Evolutionary conservation across 2,113 vertebrate genomes (phyloP).

Genomic region (Pleuronectes platessa): DNA sequence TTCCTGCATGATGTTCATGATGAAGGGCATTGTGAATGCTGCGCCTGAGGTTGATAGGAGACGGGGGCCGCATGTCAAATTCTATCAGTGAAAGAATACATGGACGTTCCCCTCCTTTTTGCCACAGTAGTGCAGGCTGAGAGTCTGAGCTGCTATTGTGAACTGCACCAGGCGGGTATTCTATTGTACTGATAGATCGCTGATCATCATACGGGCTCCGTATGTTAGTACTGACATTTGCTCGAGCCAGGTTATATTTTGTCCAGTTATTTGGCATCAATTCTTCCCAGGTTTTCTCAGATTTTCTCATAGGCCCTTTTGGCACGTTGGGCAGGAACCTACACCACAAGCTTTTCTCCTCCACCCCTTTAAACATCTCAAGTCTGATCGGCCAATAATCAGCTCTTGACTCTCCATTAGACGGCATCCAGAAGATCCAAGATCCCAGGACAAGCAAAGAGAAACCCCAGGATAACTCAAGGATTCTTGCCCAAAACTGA

Average conservation of each 20-base stretch:
- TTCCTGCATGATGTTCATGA: conserved; percentile 81
- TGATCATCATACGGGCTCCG: conserved; percentile 78
- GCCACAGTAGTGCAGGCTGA: conserved; percentile 69
- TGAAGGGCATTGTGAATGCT: conserved; percentile 89
- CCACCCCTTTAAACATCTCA: conserved; percentile 19
- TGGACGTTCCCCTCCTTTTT: conserved; percentile 71
- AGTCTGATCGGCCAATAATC: conserved; percentile 28
- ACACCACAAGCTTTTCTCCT: conserved; percentile 76
- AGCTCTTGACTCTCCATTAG: conserved; percentile 16
- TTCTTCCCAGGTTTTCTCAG: conserved; percentile 66
- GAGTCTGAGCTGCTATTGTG: conserved; percentile 48
- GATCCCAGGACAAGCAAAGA: conserved; percentile 83
- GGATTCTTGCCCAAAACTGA: conserved; percentile 88
- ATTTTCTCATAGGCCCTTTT: conserved; percentile 67
- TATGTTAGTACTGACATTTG: conserved; percentile 80
- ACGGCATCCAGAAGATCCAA: conserved; percentile 74
- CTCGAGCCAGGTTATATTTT: conserved; percentile 45
- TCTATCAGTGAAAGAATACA: conserved; percentile 87
- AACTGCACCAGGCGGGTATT: conserved; percentile 41
- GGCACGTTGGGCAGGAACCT: conserved; percentile 80
- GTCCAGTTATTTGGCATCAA: conserved; percentile 88
- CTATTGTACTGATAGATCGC: conserved; percentile 52
- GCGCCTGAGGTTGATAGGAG: conserved; percentile 89
- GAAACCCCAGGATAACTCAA: conserved; percentile 85
- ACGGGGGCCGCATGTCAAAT: conserved; percentile 86